These are phyloP conservation scores for Nothura maculosa DNA, from an alignment of 2,797 vertebrate species.

Conservation along the genomic window DNA sequence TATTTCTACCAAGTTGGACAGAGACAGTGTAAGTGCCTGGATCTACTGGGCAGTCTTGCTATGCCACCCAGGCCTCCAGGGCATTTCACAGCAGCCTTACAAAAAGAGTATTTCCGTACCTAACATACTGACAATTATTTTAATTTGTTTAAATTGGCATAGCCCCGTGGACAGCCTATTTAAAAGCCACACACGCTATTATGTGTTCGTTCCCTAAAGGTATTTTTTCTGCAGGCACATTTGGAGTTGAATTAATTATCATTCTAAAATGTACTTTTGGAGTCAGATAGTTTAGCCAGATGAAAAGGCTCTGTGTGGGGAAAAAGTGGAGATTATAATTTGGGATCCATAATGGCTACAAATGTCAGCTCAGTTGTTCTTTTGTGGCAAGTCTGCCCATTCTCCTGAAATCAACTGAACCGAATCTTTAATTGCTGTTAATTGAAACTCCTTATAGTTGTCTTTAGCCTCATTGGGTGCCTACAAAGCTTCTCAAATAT, in stretches of 20 bases:
- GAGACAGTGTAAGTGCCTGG: neutral
- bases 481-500: constrained; percentile 3
- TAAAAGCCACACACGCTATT: constrained; percentile 68
- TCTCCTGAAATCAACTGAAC: constrained; percentile 58
- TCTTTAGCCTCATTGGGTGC: neutral
- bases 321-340: constrained; percentile 69
- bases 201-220: constrained; percentile 73
- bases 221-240: constrained; percentile 72
- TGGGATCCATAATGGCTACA: constrained; percentile 61
- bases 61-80: constrained; percentile 41
- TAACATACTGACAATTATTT: constrained; percentile 71
- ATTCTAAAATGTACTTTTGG: constrained; percentile 63
- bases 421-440: constrained; percentile 42
- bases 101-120: constrained; percentile 62
- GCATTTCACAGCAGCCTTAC: constrained; percentile 44
- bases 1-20: constrained; percentile 26
- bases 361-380: constrained; percentile 67
- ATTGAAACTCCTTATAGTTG: constrained; percentile 44
- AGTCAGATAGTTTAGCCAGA: constrained; percentile 54
- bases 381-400: constrained; percentile 32
- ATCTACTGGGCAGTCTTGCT: neutral
- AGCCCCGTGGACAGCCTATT: constrained; percentile 66
- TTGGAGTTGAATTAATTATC: constrained; percentile 75
- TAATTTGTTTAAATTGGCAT: constrained; percentile 74
- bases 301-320: constrained; percentile 55